Conservation (phyloP, 2,797 vertebrate genomes). For the Nannoperca australis region DNA sequence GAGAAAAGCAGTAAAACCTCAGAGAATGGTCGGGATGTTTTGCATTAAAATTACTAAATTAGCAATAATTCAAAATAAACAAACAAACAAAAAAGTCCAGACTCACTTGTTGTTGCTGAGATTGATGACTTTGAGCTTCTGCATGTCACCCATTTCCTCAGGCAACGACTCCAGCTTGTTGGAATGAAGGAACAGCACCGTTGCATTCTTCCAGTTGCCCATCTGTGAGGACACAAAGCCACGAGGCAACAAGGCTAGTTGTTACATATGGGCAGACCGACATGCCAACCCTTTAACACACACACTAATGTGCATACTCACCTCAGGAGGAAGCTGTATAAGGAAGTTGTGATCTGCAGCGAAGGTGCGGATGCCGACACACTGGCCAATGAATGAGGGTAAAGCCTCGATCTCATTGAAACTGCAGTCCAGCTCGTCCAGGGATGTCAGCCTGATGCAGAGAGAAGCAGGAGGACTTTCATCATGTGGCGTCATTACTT, state of each 20-base stretch:
- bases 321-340: slow-evolving; percentile 92
- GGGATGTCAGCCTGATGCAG: slow-evolving; percentile 84
- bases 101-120: slow-evolving; percentile 95
- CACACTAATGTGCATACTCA: slow-evolving; percentile 70
- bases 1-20: not conserved
- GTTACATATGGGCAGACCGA: not conserved
- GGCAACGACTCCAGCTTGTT: slow-evolving; percentile 96
- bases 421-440: slow-evolving; percentile 98
- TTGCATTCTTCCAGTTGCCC: slow-evolving; percentile 94
- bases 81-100: not conserved
- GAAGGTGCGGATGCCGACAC: slow-evolving; percentile 92
- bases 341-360: slow-evolving; percentile 98
- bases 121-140: slow-evolving; percentile 97
- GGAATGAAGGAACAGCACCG: slow-evolving; percentile 96
- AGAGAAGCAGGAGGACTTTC: slow-evolving; percentile 1
- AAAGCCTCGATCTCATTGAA: slow-evolving; percentile 97
- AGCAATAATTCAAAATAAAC: not conserved
- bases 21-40: too few relatives aligned
- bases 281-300: not conserved
- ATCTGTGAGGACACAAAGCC: slow-evolving; percentile 82
- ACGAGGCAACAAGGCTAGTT: not conserved
- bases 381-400: slow-evolving; percentile 92
- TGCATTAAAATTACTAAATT: not conserved
- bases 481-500: not conserved
- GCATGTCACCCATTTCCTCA: slow-evolving; percentile 99